Evolutionary conservation across 2,113 vertebrate genomes (phyloP).

Genomic region (Seriola quinqueradiata): DNA sequence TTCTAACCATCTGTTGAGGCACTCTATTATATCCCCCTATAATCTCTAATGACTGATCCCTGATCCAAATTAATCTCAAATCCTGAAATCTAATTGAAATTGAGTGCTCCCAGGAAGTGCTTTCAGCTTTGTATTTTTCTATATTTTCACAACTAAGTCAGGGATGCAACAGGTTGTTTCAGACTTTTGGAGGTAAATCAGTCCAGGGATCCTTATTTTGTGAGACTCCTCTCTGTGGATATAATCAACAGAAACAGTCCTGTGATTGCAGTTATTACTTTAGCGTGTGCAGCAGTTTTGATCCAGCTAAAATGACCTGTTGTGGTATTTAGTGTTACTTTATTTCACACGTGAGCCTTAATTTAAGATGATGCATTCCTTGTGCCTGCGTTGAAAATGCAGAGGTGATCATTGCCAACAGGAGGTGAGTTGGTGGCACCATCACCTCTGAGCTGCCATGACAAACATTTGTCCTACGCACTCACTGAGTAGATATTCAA

Average conservation of each 20-base stretch:
- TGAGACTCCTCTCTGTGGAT: not conserved
- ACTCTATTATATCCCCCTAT: constrained; percentile 13
- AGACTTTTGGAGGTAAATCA: not conserved
- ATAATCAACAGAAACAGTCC: not conserved
- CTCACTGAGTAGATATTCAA: not conserved
- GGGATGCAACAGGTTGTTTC: not conserved
- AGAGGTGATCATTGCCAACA: not conserved
- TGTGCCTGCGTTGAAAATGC: not conserved
- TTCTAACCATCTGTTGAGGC: constrained; percentile 34
- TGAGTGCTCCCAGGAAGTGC: not conserved
- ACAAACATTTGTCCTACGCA: not conserved
- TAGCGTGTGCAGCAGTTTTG: not conserved
- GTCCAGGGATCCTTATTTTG: not conserved
- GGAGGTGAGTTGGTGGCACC: not conserved
- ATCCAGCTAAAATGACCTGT: not conserved
- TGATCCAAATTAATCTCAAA: constrained; percentile 57
- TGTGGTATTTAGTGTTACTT: not conserved
- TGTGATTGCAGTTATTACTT: constrained; percentile 1
- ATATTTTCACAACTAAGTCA: not conserved
- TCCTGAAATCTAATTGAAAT: constrained; percentile 37
- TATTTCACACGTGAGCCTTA: not conserved
- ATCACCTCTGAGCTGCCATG: not conserved
- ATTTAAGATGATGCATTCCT: not conserved
- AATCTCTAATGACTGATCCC: constrained; percentile 16
- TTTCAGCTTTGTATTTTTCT: not conserved